phyloP scores from a whole-genome alignment of 2,797 vertebrate species.

The Gymnothorax javanicus region DNA sequence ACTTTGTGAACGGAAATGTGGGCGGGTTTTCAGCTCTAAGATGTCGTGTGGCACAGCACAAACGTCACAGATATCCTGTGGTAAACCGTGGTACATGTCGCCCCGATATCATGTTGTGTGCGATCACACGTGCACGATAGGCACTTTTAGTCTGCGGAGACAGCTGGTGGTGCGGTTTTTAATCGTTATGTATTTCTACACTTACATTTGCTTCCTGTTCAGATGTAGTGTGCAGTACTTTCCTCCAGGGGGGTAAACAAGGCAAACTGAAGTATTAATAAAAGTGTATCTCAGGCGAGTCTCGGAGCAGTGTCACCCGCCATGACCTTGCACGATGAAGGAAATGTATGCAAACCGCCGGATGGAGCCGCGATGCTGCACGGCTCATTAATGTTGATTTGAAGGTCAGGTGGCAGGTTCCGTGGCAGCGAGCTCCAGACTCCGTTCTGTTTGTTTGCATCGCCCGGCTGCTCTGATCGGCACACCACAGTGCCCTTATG shows the following conservation, averaged over 20 bases:
- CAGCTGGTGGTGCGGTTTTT: background rate
- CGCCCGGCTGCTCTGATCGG: slow-evolving; percentile 70
- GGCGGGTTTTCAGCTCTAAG: background rate
- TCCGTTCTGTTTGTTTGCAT: slow-evolving; percentile 65
- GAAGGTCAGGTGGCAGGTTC: slow-evolving; percentile 74
- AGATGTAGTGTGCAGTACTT: background rate
- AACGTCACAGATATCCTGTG: background rate
- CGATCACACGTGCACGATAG: background rate
- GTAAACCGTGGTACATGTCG: background rate
- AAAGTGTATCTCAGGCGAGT: background rate
- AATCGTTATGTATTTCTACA: background rate
- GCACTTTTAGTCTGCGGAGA: background rate
- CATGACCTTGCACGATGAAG: slow-evolving; percentile 76
- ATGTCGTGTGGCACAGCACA: background rate
- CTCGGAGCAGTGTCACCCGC: background rate
- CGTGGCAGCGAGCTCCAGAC: slow-evolving; percentile 65
- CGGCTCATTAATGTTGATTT: slow-evolving; percentile 75
- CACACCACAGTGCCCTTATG: slow-evolving; percentile 47
- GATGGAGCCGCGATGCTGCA: slow-evolving; percentile 72
- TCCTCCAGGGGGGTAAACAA: background rate
- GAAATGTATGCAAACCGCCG: slow-evolving; percentile 68
- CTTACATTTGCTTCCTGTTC: background rate
- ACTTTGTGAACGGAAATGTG: background rate
- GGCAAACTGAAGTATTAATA: slow-evolving; percentile 4
- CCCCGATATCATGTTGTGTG: background rate